Evolutionary conservation across 2,113 vertebrate genomes (phyloP), one percentile per base, ranked within the genome.

Genomic region (Sander lucioperca): DNA sequence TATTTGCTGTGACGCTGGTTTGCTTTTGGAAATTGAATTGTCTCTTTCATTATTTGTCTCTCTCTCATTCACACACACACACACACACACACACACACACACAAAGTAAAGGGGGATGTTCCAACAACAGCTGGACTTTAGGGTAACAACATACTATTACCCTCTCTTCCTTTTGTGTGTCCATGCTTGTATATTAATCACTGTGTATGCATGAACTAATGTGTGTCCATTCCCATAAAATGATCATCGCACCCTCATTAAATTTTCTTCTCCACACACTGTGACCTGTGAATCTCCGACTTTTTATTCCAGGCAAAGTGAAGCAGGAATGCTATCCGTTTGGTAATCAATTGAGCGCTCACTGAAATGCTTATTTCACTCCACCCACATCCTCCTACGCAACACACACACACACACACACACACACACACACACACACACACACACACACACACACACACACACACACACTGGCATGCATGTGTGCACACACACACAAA

Each of bases 371-470:
- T 81, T 74, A 87, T 86, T 92, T 82, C 89, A 88, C 84, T 77
- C 88, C 83, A 80, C 91, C 92, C 88, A 91, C 93, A 74, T 69
- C 90, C 86, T 88, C 93, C 93, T 67, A 89, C 93, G 59, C 87
- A 89, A 82, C 75, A 84, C 81, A 84, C 80, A 77, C 59, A 66
- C 73, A 78, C 75, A 53, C 69, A 59, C 74, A 62, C 78, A 70
- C 77, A 54, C 83, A 66, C 80, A 57, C 64, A 74, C 56, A 25
- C 64, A 69, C 78, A 53, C 71, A 27, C 69, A 59, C 74, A 62
- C 56, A 64, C 65, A 64, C 23, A 71, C 30, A 84, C 63, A 33
- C 33, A 33, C 6, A 81, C 67, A 66, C 70, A 48, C 56, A 74
- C 56, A 25, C 64, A 69, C 78, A 53, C 71, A 23, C 39, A 10